Percentiles rank a stretch among this genome's conserved stretches.
Conservation (phyloP, 2,888 invertebrate genomes). For the Patella ulyssiponensis region DNA sequence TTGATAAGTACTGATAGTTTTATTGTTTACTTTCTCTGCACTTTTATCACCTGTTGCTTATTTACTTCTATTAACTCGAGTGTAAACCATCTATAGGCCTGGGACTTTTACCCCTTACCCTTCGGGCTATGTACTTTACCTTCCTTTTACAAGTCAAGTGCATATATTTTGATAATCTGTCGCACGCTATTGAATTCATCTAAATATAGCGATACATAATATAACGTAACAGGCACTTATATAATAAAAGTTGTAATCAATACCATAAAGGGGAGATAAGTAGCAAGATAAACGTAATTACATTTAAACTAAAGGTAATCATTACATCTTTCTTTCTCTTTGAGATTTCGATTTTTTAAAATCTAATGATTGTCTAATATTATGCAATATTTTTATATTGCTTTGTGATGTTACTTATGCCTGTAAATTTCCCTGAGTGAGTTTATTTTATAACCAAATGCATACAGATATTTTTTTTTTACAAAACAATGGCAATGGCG, state of each 20-base stretch:
- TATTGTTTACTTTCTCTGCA: neutral
- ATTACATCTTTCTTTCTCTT: too few species aligned
- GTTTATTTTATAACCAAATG: too few species aligned
- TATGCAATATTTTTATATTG: too few species aligned
- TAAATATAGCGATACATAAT: neutral
- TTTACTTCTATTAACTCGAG: too few species aligned
- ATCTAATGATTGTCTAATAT: too few species aligned
- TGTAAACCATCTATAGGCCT: too few species aligned
- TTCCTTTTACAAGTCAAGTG: neutral
- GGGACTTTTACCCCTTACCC: neutral
- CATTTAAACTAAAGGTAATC: neutral
- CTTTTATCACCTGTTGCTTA: neutral
- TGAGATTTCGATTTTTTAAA: too few species aligned
- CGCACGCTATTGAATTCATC: neutral
- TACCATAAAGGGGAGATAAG: neutral
- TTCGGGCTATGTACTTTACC: neutral
- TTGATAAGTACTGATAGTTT: conserved; percentile 1
- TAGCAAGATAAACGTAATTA: neutral
- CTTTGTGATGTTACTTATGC: too few species aligned
- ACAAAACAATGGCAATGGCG: too few species aligned
- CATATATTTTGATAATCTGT: conserved; percentile 1
- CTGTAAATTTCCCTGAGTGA: too few species aligned
- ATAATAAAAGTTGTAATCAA: neutral
- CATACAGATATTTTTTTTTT: too few species aligned
- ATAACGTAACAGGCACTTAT: neutral